Conservation (phyloP, 2,797 vertebrate species). For the Gila robusta region DNA sequence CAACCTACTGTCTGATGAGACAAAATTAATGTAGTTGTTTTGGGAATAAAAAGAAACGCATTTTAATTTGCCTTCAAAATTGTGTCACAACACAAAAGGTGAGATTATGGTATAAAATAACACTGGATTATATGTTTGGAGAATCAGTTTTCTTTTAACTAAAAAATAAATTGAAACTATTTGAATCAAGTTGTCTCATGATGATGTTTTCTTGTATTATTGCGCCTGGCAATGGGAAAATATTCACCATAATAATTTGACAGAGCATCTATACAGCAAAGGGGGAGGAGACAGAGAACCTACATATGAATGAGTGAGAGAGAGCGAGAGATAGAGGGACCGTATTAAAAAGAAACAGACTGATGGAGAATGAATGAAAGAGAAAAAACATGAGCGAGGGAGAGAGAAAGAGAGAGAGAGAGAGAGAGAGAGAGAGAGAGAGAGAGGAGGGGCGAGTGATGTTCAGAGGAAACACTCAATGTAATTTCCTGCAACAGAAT, state of each 20-base stretch:
- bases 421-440: slow-evolving; percentile 45
- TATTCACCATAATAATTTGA: background rate
- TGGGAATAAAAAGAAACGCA: background rate
- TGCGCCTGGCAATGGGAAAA: background rate
- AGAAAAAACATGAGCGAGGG: slow-evolving; percentile 18
- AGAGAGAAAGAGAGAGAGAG: background rate
- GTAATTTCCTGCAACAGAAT: slow-evolving; percentile 46
- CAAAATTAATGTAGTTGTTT: background rate
- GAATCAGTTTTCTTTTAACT: background rate
- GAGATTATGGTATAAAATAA: background rate
- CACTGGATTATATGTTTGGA: background rate
- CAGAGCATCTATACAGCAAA: slow-evolving; percentile 11
- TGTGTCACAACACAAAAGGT: background rate
- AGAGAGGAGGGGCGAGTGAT: slow-evolving; percentile 47
- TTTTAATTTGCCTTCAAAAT: background rate
- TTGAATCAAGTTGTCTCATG: background rate
- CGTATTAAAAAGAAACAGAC: slow-evolving; percentile 18
- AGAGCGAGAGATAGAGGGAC: slow-evolving; percentile 22
- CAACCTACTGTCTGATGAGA: background rate
- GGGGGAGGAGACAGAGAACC: slow-evolving; percentile 24
- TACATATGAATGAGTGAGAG: slow-evolving; percentile 46
- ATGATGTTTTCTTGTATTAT: background rate
- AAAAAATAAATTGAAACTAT: background rate
- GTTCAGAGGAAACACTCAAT: slow-evolving; percentile 39
- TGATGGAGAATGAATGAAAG: slow-evolving; percentile 41